phyloP scores from a whole-genome alignment of 2,113 vertebrate species.

The Fukomys damarensis region DNA sequence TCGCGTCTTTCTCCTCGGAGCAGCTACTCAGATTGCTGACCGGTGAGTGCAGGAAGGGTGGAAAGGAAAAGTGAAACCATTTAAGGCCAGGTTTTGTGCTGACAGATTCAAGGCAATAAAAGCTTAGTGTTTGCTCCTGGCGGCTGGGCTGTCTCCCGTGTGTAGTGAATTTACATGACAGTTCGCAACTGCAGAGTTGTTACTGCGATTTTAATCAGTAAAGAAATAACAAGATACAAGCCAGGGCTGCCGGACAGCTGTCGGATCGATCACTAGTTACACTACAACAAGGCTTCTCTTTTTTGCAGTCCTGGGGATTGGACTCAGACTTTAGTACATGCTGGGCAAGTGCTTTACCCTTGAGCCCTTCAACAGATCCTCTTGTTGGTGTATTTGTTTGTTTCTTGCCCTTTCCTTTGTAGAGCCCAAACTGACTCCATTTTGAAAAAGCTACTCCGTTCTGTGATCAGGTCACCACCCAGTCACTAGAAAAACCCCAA shows the following conservation, averaged over 20 bases:
- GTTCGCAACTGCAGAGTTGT: not conserved
- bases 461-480: no score
- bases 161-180: not conserved
- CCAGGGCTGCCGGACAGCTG: not conserved
- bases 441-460: no score
- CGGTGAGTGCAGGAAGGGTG: not conserved
- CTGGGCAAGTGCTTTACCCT: not conserved
- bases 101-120: not conserved
- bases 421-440: no score
- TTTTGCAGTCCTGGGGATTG: not conserved
- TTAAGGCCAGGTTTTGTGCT: not conserved
- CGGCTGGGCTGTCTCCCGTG: not conserved
- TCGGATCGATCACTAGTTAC: conserved; percentile 16
- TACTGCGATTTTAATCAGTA: conserved; percentile 34
- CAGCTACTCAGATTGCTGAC: not conserved
- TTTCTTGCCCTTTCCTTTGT: no score
- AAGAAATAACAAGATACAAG: not conserved
- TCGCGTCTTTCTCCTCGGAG: not conserved
- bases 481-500: no score
- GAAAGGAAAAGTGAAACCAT: not conserved
- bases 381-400: not conserved
- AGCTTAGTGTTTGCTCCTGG: not conserved
- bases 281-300: not conserved
- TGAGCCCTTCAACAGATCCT: not conserved
- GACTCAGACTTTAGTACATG: no score